These are phyloP conservation scores for Fregata magnificens DNA, from an alignment of 2,113 vertebrate genomes.

Conservation along the genomic window DNA sequence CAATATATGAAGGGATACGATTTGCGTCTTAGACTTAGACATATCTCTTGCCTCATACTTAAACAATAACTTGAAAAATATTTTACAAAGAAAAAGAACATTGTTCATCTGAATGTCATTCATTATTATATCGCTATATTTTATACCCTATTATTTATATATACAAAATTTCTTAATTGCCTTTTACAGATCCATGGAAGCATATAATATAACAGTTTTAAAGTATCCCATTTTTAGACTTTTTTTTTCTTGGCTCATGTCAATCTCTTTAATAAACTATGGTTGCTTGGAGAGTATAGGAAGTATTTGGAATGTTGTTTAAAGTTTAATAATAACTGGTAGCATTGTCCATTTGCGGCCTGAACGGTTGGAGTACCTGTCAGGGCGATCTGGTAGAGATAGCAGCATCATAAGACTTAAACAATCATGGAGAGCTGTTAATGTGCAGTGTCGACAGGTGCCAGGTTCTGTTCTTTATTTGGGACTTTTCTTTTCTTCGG, in stretches of 20 bases:
- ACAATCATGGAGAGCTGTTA: slow-evolving; percentile 73
- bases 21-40: slow-evolving; percentile 58
- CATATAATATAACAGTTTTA: slow-evolving; percentile 67
- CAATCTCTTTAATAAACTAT: slow-evolving; percentile 72
- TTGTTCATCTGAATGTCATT: slow-evolving; percentile 72
- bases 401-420: slow-evolving; percentile 89
- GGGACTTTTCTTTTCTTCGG: slow-evolving; percentile 84
- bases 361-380: slow-evolving; percentile 64
- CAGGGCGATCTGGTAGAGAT: slow-evolving; percentile 80
- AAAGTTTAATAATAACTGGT: slow-evolving; percentile 72
- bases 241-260: slow-evolving; percentile 60
- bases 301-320: slow-evolving; percentile 79
- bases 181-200: slow-evolving; percentile 78
- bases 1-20: slow-evolving; percentile 69
- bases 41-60: slow-evolving; percentile 70
- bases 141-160: slow-evolving; percentile 81
- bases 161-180: slow-evolving; percentile 77
- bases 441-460: slow-evolving; percentile 76
- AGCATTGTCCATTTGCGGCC: slow-evolving; percentile 67
- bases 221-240: slow-evolving; percentile 72
- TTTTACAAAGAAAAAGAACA: slow-evolving; percentile 73
- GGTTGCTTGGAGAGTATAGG: slow-evolving; percentile 73
- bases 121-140: slow-evolving; percentile 76
- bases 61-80: slow-evolving; percentile 74
- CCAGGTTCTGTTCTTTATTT: slow-evolving; percentile 78